Evolutionary conservation across 1,140 invertebrate genomes (phyloP).

Genomic region (Drosophila kanapiae): DNA sequence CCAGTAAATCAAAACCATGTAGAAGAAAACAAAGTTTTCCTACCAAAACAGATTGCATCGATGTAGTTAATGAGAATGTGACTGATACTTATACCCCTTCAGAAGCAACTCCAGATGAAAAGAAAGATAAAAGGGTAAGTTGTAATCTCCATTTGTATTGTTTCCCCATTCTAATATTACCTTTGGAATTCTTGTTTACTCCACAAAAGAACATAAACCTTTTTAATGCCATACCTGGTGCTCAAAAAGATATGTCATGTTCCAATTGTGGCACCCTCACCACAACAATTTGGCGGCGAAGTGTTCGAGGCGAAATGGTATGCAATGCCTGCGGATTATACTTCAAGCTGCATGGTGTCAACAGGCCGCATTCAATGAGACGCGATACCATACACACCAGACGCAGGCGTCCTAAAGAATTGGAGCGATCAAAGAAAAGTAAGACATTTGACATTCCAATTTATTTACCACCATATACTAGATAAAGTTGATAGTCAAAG

Average conservation of each 20-base stretch:
- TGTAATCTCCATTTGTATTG: neutral
- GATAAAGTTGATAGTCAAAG: constrained; percentile 21
- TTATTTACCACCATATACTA: neutral
- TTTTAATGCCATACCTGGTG: constrained; percentile 54
- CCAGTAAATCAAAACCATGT: constrained; percentile 69
- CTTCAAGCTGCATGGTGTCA: constrained; percentile 96
- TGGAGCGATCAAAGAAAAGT: constrained; percentile 86
- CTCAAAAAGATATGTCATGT: constrained; percentile 90
- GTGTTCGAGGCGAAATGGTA: constrained; percentile 95
- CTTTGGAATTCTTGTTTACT: neutral
- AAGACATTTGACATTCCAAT: constrained; percentile 31
- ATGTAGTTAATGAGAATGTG: constrained; percentile 55
- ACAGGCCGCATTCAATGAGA: constrained; percentile 96
- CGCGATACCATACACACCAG: constrained; percentile 98
- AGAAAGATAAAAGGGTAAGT: constrained; percentile 72
- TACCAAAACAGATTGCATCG: constrained; percentile 72
- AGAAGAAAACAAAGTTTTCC: constrained; percentile 84
- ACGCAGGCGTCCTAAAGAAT: constrained; percentile 94
- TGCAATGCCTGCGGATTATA: constrained; percentile 98
- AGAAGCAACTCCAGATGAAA: constrained; percentile 54
- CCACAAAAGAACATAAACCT: constrained; percentile 49
- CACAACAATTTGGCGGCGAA: constrained; percentile 96
- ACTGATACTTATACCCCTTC: constrained; percentile 49
- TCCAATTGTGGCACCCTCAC: constrained; percentile 95
- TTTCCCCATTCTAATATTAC: neutral